Base-by-base conservation (phyloP, 2,888 invertebrate genomes). In the Euplexia lucipara region DNA sequence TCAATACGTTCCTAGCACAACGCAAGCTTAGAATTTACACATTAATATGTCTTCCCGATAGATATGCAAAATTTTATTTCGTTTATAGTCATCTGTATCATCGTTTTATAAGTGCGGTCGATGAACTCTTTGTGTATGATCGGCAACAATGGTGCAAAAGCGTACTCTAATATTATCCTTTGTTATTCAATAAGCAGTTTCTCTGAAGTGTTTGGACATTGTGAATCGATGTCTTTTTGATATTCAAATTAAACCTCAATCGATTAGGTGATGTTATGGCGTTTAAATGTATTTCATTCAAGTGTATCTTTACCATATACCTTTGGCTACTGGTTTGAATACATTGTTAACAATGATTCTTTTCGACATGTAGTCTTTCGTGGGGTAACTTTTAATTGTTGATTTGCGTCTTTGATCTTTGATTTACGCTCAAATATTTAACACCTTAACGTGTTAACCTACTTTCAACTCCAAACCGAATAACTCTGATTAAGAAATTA, bases 61-160 rank as follows among this genome's bases (percentile, higher is more conserved):
- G 90, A 91, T 91, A 95, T 95, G 94, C 94, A 91, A 94, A 94
- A 92, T 86, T 86, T 80, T 86, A 88, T 90, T 88, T 81, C 86
- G 88, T 90, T 84, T 76, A 84, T 88, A 88, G 87, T 89, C 84
- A 88, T 84, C 87, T 84, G 83, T 88, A 88, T 90, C 87, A 89
- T 89, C 86, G 78, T 84, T 87, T 86, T 86, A 87, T 90, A 88
- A 89, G 78, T 72, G 83, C 83, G 92, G 90, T 88, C 91, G 84
- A 78, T 88, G 92, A 93, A 90, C 93, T 88, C 82, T 60, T 5
- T 75, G 85, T 73, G 85, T 91, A 90, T 86, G 86, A 81, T 87
- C 87, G 73, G 42, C 70, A 62, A 86, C 88, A 90, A 87, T 88
- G 53, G 71, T 79, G 64, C 62, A 37, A 75, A 75, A 75, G 67